Evolutionary conservation across 2,888 invertebrate species (phyloP), one percentile per base, ranked within the genome.

Genomic region (Melitaea athalia): DNA sequence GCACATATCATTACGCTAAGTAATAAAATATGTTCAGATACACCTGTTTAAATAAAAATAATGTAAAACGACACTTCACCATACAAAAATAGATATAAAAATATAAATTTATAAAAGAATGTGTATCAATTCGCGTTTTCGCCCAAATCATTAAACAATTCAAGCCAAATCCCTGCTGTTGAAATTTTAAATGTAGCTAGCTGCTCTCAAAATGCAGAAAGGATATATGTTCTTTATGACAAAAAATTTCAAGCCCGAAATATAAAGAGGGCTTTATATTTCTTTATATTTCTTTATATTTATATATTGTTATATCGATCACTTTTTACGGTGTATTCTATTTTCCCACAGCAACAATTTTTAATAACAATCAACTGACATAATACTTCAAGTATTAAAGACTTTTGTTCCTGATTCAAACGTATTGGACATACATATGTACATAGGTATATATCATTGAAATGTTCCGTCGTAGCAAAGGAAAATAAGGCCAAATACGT

Each of bases 401-500:
- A 45, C 53, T 53, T 61, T 61, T 60, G 61, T 66, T 31, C 45
- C 53, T 52, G 38, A 15, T 45, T 47, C 6, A 53, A 66, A 66
- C 60, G 47, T 50, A 66, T 61, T 24, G 60, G 52, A 60, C 45
- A 45, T 15, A 38, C 38, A 38, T 38, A 24, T 24, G 60, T 45
- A 60, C 45, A 45, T 15, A 38, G 3, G 4, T 38, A 24, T 24
- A 15, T 33, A 53, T 43, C 47, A 33, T 6, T 55, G 8, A 66
- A 61, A 66, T 66, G 53, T 61, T 53, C 47, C 38, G 49, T 64
- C 57, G 12, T 15, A 17, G 60, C 52, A 60, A 65, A 65, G 17
- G 24, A 53, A 66, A 66, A 53, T 61, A 55, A 53, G 53, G n/a
- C 66, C 47, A 61, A 64, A 64, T 47, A 38, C 53, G 31, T 17